Base-by-base conservation (phyloP, 1,140 invertebrate species). In the Globodera rostochiensis region DNA sequence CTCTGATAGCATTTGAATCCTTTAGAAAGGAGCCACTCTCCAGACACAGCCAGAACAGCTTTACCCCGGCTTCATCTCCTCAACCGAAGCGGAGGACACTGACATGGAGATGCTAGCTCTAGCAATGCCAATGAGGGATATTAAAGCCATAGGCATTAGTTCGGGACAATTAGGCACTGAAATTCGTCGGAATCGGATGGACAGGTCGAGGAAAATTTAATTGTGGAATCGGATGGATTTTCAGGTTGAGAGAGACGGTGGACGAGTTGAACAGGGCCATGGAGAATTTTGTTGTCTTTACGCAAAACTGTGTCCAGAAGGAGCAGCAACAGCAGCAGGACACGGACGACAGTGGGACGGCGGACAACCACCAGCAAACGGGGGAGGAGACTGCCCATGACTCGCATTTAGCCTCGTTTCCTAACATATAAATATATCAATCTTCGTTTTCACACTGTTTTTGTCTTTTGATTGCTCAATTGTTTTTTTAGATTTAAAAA, bases 171-270 rank as follows among this genome's bases (percentile, higher is more conserved):
- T 71, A 53, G 82, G 82, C 69, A 84, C 82, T 15, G 82, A 83
- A 70, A 82, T 84, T 21, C 83, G 84, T 13, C 66, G 85, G 47
- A 86, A 85, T 67, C 25, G 85, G 50, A 87, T 85, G 85, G 80
- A 85, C n/a, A 80, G 57, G 50, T 67, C 69, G 6, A 47, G 9
- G 46, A 36, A 0, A 19, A 49, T 46, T 47, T 53, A 45, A 77
- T 64, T 70, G n/a, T 60, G 46, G 45, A 9, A 78, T 2, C 5
- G 15, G 13, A 64, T 64, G 15, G n/a, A 53, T 70, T 78, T 70
- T 69, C 45, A 78, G 77, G 66, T 45, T 78, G 66, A 45, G 64
- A 15, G 77, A 78, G 49, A 83, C 84, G 47, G 85, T 87, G 46
- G 76, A 85, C 53, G 84, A 85, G 49, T 71, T 85, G 25, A 85